These are phyloP conservation scores for Aspidiotus destructor DNA, from an alignment of 2,888 invertebrate genomes.

Conservation along the genomic window DNA sequence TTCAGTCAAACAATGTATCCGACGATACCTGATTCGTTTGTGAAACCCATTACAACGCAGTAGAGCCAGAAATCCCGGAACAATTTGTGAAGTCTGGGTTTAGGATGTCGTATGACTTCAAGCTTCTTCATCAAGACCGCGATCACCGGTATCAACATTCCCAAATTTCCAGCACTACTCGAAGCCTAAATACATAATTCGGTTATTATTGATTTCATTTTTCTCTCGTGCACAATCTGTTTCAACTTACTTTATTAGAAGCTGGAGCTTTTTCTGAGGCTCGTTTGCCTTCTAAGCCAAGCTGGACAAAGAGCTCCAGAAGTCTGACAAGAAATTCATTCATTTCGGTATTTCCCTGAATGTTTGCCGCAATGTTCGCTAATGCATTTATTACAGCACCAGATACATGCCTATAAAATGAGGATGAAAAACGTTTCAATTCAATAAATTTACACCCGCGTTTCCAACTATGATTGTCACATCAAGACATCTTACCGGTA, in stretches of 20 bases:
- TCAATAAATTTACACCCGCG: neutral
- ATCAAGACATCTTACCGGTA: slow-evolving; percentile 55
- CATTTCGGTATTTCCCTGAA: slow-evolving; percentile 76
- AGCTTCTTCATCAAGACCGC: slow-evolving; percentile 79
- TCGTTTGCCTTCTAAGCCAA: slow-evolving; percentile 92
- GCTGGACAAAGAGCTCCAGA: slow-evolving; percentile 91
- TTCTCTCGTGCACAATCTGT: neutral
- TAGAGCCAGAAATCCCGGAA: slow-evolving; percentile 99
- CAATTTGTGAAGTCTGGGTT: slow-evolving; percentile 84
- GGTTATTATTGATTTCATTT: neutral
- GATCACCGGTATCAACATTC: slow-evolving; percentile 95
- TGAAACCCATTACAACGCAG: slow-evolving; percentile 90
- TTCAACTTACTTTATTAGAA: slow-evolving; percentile 46
- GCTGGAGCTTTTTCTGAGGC: slow-evolving; percentile 84
- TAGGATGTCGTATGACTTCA: slow-evolving; percentile 82
- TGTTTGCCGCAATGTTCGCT: slow-evolving; percentile 89
- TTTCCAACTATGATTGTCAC: neutral
- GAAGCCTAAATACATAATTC: slow-evolving; percentile 55
- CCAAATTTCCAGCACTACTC: slow-evolving; percentile 92
- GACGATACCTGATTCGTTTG: slow-evolving; percentile 49
- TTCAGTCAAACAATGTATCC: neutral
- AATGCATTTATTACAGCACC: slow-evolving; percentile 92
- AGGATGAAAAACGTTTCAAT: neutral
- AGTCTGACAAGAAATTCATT: slow-evolving; percentile 77
- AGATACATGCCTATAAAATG: slow-evolving; percentile 63